Base-by-base conservation (phyloP, 2,888 invertebrate genomes). In the Microdon myrmicae region DNA sequence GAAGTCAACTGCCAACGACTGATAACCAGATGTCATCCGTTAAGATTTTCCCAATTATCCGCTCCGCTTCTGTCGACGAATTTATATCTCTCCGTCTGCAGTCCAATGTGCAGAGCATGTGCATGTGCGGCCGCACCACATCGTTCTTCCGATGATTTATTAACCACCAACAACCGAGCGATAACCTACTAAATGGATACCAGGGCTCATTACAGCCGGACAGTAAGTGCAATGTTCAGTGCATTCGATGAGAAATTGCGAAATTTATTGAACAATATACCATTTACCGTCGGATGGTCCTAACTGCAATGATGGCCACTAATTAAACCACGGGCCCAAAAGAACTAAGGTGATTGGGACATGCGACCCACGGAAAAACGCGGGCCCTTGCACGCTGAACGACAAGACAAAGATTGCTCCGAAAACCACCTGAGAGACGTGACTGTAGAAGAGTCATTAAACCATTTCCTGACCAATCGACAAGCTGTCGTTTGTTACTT, bases 371-470 rank as follows among this genome's bases (percentile, higher is more conserved):
- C 13, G 1, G 25, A 25, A 37, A 26, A 41, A 37, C 41, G 28
- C 44, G 26, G 32, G 19, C 38, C 34, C 43, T 34, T 23, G 26
- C 31, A 35, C 13, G 35, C 9, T 35, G 26, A 29, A 45, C n/a
- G 13, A 31, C 14, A 16, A 26, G 25, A 8, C 32, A 35, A n/a
- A n/a, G 26, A 20, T n/a, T 28, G 20, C 12, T 39, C 16, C 44
- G 45, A 17, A 53, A 64, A 43, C 41, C 58, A 64, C 64, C 64
- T 64, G 64, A 64, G 53, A 51, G 64, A 64, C 58, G 58, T 64
- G 51, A 64, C 64, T 58, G 43, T 58, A 64, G 23, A 64, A 47
- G 25, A 58, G 39, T 58, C 55, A 58, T 64, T 58, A 51, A 58
- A 48, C 47, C 49, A 56, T 61, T 61, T 56, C 49, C 45, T 35